A percentile compares a stretch with the other conserved stretches of the same genome.
Conservation (phyloP, 2,113 vertebrate genomes). For the Alethe castanea region DNA sequence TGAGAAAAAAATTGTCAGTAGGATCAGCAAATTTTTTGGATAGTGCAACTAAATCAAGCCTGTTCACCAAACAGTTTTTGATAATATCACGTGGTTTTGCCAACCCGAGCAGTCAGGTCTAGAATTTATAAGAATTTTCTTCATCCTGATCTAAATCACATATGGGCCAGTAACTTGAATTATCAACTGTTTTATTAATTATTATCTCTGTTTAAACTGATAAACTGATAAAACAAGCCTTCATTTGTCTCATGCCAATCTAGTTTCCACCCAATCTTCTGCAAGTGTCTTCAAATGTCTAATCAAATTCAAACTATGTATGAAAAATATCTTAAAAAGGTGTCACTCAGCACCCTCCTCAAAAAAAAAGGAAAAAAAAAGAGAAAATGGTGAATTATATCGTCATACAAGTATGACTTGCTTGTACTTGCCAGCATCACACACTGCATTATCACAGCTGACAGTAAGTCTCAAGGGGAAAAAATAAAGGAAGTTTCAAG, state of each 20-base stretch:
- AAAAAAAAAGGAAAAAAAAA: no score
- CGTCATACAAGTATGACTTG: neutral
- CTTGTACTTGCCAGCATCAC: neutral
- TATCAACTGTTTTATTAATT: neutral
- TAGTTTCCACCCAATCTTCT: neutral
- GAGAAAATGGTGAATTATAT: neutral
- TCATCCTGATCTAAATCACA: neutral
- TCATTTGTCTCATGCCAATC: neutral
- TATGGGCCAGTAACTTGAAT: neutral
- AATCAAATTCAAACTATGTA: neutral
- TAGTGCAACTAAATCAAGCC: neutral
- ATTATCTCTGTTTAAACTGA: neutral
- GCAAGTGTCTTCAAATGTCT: neutral
- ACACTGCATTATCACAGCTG: neutral
- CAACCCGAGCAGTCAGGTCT: neutral
- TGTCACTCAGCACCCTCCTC: neutral
- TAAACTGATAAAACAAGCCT: neutral
- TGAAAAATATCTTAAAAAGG: neutral
- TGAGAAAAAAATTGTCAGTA: neutral
- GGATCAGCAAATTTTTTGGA: neutral
- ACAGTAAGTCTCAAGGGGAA: neutral
- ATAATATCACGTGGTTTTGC: neutral
- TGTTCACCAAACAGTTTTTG: neutral
- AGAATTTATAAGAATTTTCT: neutral
- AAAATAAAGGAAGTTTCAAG: neutral